phyloP scores from a whole-genome alignment of 2,888 invertebrate genomes.

The Dicyrtomina minuta region DNA sequence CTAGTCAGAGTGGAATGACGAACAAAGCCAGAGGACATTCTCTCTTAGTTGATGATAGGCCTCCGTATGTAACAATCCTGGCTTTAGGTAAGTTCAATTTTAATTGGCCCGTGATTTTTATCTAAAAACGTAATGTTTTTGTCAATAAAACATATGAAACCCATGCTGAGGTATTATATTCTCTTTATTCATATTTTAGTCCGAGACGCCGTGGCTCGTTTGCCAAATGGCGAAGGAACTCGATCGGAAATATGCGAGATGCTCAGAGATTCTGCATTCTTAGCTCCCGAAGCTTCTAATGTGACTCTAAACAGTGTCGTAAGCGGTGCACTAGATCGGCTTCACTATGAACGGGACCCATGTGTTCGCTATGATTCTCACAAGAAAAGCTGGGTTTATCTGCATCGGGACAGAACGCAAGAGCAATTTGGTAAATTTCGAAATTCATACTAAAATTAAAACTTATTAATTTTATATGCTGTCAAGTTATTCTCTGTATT shows the following conservation, averaged over 20 bases:
- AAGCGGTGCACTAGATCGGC: conserved; percentile 83
- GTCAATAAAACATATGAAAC: no score
- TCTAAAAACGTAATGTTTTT: no score
- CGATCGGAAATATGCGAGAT: conserved; percentile 87
- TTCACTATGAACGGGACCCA: conserved; percentile 88
- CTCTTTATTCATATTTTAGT: conserved; percentile 62
- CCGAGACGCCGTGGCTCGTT: conserved; percentile 87
- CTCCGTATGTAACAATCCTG: conserved; percentile 85
- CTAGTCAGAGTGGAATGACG: conserved; percentile 55
- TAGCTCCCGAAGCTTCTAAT: conserved; percentile 59
- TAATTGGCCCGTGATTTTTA: neutral
- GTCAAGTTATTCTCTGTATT: no score
- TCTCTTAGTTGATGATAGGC: conserved; percentile 76
- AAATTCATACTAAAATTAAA: conserved; percentile 31
- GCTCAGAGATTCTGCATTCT: conserved; percentile 72
- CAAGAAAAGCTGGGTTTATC: conserved; percentile 92
- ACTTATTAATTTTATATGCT: no score
- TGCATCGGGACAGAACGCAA: conserved; percentile 72
- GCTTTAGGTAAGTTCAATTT: conserved; percentile 64
- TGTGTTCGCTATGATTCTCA: conserved; percentile 90
- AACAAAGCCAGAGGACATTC: conserved; percentile 78
- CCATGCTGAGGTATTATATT: no score
- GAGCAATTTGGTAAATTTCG: conserved; percentile 65
- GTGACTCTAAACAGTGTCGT: conserved; percentile 79
- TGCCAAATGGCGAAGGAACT: conserved; percentile 93